Evolutionary conservation across 2,797 vertebrate genomes (phyloP).

Genomic region (Rhyacichthys aspro): DNA sequence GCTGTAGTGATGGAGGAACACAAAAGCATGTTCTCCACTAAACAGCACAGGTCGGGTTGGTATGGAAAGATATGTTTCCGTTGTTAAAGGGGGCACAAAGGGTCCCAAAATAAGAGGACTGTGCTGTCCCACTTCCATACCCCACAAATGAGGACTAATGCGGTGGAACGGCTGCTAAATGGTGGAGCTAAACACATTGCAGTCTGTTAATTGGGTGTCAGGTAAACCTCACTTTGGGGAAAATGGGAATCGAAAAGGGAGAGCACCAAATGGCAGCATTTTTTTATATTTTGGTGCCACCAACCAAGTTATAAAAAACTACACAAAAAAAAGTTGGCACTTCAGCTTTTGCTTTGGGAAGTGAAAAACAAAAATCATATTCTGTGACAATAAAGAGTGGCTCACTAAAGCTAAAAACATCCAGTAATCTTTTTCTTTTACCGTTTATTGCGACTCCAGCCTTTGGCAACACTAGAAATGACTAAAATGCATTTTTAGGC

Average conservation of each 20-base stretch:
- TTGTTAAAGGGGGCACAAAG: not conserved
- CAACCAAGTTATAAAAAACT: no score
- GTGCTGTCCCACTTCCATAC: not conserved
- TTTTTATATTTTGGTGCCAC: not conserved
- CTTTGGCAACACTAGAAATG: no score
- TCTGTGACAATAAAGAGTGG: no score
- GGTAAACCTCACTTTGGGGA: not conserved
- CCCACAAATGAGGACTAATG: not conserved
- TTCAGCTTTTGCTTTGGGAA: no score
- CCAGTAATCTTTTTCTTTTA: no score
- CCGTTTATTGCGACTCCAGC: no score
- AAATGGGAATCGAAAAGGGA: not conserved
- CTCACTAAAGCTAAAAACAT: no score
- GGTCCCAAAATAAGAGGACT: slow-evolving; percentile 3
- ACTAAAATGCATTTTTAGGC: no score
- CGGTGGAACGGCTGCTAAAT: not conserved
- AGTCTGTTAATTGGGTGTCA: not conserved
- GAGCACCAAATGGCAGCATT: not conserved
- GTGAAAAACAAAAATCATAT: no score
- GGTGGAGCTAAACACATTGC: slow-evolving; percentile 8
- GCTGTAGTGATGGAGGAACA: slow-evolving; percentile 34
- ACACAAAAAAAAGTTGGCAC: no score
- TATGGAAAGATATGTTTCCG: not conserved
- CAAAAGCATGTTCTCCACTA: not conserved
- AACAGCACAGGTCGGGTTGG: not conserved